A percentile compares a stretch with the other conserved stretches of the same genome.
Evolutionary conservation across 2,888 invertebrate genomes (phyloP).

Genomic region (Fabriciana adippe): DNA sequence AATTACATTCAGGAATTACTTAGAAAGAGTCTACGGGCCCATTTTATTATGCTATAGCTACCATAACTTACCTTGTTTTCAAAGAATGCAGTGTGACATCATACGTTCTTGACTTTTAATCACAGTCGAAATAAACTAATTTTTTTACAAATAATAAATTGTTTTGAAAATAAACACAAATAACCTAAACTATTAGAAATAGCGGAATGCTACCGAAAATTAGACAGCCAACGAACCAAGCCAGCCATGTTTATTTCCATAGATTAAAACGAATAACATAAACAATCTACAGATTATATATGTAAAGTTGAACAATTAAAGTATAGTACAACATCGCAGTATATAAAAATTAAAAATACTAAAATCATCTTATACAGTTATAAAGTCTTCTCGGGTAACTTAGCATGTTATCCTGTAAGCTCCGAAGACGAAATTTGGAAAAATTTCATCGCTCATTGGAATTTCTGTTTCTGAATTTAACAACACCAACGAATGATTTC

Average conservation of each 20-base stretch:
- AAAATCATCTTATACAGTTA: not conserved
- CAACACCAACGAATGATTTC: too few species aligned
- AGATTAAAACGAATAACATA: slow-evolving; percentile 31
- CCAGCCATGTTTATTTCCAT: slow-evolving; percentile 52
- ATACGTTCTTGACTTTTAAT: slow-evolving; percentile 57
- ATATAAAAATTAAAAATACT: not conserved
- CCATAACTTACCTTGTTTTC: slow-evolving; percentile 64
- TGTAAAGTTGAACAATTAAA: not conserved
- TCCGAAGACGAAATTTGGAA: too few species aligned
- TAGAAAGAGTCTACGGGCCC: slow-evolving; percentile 18
- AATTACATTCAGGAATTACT: slow-evolving; percentile 49
- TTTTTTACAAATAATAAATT: slow-evolving; percentile 22
- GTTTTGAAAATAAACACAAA: slow-evolving; percentile 43
- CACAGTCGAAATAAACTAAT: slow-evolving; percentile 24
- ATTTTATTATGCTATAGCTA: slow-evolving; percentile 18
- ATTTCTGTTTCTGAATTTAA: too few species aligned
- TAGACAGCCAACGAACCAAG: slow-evolving; percentile 57
- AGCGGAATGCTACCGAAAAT: slow-evolving; percentile 62
- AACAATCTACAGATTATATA: slow-evolving; percentile 22
- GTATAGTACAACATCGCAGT: not conserved
- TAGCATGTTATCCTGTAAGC: too few species aligned
- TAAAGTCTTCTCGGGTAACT: too few species aligned
- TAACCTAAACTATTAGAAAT: slow-evolving; percentile 51
- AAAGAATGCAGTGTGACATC: slow-evolving; percentile 66
- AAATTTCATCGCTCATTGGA: too few species aligned